phyloP scores from a whole-genome alignment of 2,888 invertebrate genomes.

The Drosophila picticornis region DNA sequence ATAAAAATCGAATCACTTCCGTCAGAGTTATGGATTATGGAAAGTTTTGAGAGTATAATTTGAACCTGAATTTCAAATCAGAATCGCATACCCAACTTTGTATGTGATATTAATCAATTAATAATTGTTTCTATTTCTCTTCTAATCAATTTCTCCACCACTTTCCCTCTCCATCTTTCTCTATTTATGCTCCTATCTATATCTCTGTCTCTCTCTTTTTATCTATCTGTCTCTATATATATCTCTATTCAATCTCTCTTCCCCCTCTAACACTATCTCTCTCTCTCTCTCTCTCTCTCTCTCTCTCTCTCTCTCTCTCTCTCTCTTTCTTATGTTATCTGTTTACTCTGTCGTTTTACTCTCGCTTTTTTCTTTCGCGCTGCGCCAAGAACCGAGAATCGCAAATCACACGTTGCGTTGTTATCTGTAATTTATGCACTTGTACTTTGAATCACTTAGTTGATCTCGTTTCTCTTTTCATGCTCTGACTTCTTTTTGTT shows the following conservation, averaged over 20 bases:
- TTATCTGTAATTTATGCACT: conserved; percentile 82
- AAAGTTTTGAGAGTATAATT: background rate
- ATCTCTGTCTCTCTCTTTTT: background rate
- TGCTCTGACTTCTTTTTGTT: conserved; percentile 37
- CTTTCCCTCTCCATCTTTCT: background rate
- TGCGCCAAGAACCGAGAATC: conserved; percentile 34
- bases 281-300: background rate
- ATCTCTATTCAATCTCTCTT: background rate
- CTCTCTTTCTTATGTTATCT: background rate
- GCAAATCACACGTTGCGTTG: conserved; percentile 58
- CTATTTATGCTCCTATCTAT: background rate
- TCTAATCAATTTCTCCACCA: background rate
- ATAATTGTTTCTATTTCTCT: background rate
- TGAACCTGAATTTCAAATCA: background rate
- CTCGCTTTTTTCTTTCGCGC: conserved; percentile 25
- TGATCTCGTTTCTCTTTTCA: conserved; percentile 61
- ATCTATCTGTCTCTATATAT: background rate
- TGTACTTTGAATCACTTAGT: conserved; percentile 79
- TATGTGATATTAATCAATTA: background rate
- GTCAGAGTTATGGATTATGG: background rate
- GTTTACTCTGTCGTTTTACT: conserved; percentile 11
- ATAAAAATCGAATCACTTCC: background rate
- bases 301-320: background rate
- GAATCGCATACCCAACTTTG: background rate
- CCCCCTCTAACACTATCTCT: background rate